Base-by-base conservation (phyloP, 2,888 invertebrate genomes). In the Caradrina kadenii region DNA sequence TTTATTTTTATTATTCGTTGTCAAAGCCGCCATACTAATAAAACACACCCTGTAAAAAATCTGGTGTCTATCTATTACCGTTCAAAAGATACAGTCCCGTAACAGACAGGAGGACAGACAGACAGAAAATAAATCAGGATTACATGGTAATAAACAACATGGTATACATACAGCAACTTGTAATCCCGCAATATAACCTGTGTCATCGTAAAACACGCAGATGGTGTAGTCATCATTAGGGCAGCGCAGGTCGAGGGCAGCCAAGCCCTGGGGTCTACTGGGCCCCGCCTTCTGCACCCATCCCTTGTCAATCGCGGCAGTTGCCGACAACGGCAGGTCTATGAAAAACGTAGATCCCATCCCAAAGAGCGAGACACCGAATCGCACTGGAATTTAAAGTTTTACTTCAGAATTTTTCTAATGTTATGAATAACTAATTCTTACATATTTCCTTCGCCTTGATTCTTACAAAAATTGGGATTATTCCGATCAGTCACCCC, bases 91-190 rank as follows among this genome's bases (percentile, higher is more conserved):
- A 35, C 35, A 35, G 35, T 8, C 35, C 35, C 8, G 35, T 35
- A 7, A 31, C 31, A 31, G 31, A 5, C 26, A 3, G 26, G 5
- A 2, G 26, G 31, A 31, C 31, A 31, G 7, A 31, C 31, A 31
- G 31, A 31, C 31, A 31, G 26, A 26, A 26, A 26, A 26, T 26
- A 26, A 26, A 26, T 26, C 26, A 26, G 26, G 26, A 26, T 26
- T 3, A 26, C 2, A 45, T 15, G 17, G 45, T 45, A 39, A 13
- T 13, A 39, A 39, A 39, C 13, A 39, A 11, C 7, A 39, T 26
- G 2, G 5, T 13, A 10, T 63, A 65, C 81, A 26, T 62, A 82
- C 81, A 54, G 67, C 69, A 49, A 83, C 60, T 31, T 82, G 83
- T 8, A 71, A 0, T 0, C 81, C 81, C 11, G 83, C 81, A 19